Evolutionary conservation across 2,888 invertebrate species (phyloP), one percentile per base, ranked within the genome.

Genomic region (Mimas tiliae): DNA sequence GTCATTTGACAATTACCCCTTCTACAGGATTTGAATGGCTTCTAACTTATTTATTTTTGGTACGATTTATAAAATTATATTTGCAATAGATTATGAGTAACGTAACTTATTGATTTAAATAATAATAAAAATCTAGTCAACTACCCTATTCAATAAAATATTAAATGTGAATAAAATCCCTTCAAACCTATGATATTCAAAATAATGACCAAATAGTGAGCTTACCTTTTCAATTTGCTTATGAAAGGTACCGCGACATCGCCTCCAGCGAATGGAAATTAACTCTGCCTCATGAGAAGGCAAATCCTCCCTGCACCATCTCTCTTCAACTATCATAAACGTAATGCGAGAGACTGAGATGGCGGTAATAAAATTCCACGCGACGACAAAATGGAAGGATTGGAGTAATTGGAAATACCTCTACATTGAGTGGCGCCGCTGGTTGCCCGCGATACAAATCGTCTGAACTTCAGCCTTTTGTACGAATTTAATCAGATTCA

Each of bases 331-430:
- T 67, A 73, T 65, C 70, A 69, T 74, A 80, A 74, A 73, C 73
- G 74, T 67, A 68, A 65, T 68, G 66, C 55, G 68, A 66, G 64
- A 68, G 87, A 91, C 76, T 80, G 83, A 79, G 91, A 92, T 66
- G 76, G 85, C 70, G 68, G 76, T 83, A 84, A 87, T 89, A 88
- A 91, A 90, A 88, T 89, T 88, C 85, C 82, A 83, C 75, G 83
- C 78, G 76, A 86, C 82, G 83, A 87, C 88, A 88, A 91, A 90
- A 90, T 89, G 89, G 90, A 87, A 88, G 91, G 91, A 90, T 93
- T 91, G 86, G 84, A 89, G 91, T 94, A 94, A 94, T 94, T 94
- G 94, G 90, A 93, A 94, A 94, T 94, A 91, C 93, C 93, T 90
- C 84, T 76, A 84, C 87, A 90, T 91, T 89, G 90, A 90, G 86